Conservation (phyloP, 2,113 vertebrate species). For the human (Homo sapiens) region DNA sequence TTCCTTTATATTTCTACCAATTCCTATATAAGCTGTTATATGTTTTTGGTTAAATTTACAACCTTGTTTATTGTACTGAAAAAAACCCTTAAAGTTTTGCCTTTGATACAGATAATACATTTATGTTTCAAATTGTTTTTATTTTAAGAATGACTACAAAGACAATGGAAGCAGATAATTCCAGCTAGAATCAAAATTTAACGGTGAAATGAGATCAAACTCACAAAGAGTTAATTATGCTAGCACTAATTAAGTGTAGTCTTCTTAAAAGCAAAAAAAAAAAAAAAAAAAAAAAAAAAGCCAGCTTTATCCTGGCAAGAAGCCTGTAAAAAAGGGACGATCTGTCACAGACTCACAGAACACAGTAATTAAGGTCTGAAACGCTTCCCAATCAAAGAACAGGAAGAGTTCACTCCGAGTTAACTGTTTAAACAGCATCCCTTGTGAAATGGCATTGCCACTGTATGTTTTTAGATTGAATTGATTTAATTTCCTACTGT, state of each 20-base stretch:
- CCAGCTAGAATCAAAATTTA: conserved; percentile 60
- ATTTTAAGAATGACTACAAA: conserved; percentile 33
- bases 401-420: conserved; percentile 76
- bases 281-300: conserved; percentile 49
- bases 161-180: conserved; percentile 38
- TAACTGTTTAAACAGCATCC: conserved; percentile 80
- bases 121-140: conserved; percentile 35
- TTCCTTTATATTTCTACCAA: no score
- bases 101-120: conserved; percentile 20
- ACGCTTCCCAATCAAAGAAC: conserved; percentile 75
- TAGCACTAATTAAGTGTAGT: conserved; percentile 81
- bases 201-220: conserved; percentile 58
- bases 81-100: neutral
- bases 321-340: conserved; percentile 77
- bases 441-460: conserved; percentile 66
- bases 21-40: neutral
- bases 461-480: conserved; percentile 70
- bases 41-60: conserved; percentile 13
- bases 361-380: conserved; percentile 85
- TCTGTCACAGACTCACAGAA: conserved; percentile 81
- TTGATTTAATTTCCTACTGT: conserved; percentile 41
- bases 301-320: conserved; percentile 79
- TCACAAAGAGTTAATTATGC: conserved; percentile 77
- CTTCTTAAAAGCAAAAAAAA: conserved; percentile 26
- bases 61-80: neutral